Evolutionary conservation across 1,140 invertebrate genomes (phyloP), one percentile per base, ranked within the genome.

Genomic region (Drosophila dunni): DNA sequence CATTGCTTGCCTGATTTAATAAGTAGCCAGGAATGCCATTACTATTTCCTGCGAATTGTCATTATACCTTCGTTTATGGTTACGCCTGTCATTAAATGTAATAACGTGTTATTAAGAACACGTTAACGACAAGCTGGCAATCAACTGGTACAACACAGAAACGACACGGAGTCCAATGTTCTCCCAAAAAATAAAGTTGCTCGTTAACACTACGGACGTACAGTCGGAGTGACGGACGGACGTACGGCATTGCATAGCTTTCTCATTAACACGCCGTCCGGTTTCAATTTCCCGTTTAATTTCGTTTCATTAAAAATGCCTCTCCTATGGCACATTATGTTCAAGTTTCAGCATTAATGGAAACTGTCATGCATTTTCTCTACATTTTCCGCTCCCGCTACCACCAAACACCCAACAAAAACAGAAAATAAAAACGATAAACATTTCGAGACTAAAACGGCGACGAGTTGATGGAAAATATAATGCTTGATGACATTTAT

Each of bases 401-500:
- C 40, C 1, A 50, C 17, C 6, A 42, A 15, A 11, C 17, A 15
- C 13, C 33, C 53, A 29, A 72, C 62, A 70, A 66, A 70, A 76
- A 64, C 3, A 29, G 0, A 29, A 29, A 29, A 29, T 3, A 29
- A 29, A 29, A 29, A 29, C 73, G 68, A 85, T 84, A 85, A 84
- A 85, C 81, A 84, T 78, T 84, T 73, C 46, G 61, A 64, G 62
- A 62, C 48, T 67, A 63, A 38, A 74, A 75, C 64, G 75, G 78
- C 66, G 68, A 69, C 71, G 58, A 84, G 75, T 75, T 85, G 82
- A 85, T 85, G 81, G 79, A 75, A 73, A 82, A 82, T 79, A 82
- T 86, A 85, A 79, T 86, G 71, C 71, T 53, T 82, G 67, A 85
- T 88, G 82, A 88, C 82, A 81, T 86, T 82, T 76, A 86, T 85